phyloP scores from a whole-genome alignment of 1,140 invertebrate species.

The Planococcus citri region DNA sequence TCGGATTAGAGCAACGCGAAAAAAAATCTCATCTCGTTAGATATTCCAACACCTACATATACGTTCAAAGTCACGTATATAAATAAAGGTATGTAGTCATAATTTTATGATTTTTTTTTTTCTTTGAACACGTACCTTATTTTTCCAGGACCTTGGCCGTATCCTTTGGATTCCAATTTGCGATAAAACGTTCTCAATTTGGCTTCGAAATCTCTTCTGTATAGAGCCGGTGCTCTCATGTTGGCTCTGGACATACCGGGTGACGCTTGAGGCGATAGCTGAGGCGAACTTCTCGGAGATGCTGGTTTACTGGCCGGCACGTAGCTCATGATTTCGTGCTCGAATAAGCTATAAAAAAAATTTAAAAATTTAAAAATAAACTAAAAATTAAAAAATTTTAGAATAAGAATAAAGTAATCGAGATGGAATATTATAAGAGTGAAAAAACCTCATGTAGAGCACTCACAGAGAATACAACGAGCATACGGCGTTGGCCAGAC shows the following conservation, averaged over 20 bases:
- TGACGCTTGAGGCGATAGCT: conserved; percentile 64
- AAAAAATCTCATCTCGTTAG: too few species aligned
- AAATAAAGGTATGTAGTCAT: too few species aligned
- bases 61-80: too few species aligned
- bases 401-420: too few species aligned
- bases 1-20: too few species aligned
- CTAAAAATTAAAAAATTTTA: conserved; percentile 21
- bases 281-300: conserved; percentile 46
- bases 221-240: conserved; percentile 68
- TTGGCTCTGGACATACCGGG: conserved; percentile 61
- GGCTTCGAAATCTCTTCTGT: conserved; percentile 85
- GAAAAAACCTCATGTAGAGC: background rate
- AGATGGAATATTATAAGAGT: too few species aligned
- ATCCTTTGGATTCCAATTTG: conserved; percentile 91
- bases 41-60: too few species aligned
- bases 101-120: too few species aligned
- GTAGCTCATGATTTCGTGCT: conserved; percentile 97
- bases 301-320: conserved; percentile 49
- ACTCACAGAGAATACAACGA: background rate
- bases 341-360: conserved; percentile 78
- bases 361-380: conserved; percentile 27
- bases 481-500: background rate
- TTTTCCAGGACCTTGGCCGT: conserved; percentile 90
- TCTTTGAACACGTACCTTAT: conserved; percentile 72
- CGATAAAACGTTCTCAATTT: conserved; percentile 90